Evolutionary conservation across 2,888 invertebrate species (phyloP).

Genomic region (Mythimna loreyi): DNA sequence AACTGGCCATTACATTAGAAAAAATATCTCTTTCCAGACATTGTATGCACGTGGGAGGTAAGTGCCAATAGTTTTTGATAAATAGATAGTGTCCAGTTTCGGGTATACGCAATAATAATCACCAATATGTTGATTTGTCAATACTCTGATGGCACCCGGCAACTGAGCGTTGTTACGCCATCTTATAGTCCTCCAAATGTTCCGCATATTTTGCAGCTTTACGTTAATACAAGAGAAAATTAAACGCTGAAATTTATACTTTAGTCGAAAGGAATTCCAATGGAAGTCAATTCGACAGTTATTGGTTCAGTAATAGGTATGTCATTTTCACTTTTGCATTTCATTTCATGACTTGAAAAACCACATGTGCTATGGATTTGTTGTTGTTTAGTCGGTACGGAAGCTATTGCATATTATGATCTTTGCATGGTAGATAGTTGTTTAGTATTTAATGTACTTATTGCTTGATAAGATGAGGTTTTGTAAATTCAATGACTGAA

Average conservation of each 20-base stretch:
- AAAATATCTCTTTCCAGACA: conserved; percentile 91
- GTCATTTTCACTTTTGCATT: conserved; percentile 87
- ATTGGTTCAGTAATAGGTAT: conserved; percentile 82
- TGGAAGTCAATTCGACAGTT: conserved; percentile 80
- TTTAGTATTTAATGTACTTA: conserved; percentile 67
- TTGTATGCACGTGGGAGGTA: conserved; percentile 90
- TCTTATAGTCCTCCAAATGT: conserved; percentile 89
- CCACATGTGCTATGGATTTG: conserved; percentile 89
- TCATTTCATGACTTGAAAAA: conserved; percentile 84
- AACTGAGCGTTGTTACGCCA: conserved; percentile 91
- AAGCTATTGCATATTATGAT: conserved; percentile 79
- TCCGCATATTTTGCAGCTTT: conserved; percentile 88
- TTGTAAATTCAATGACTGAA: conserved; percentile 66
- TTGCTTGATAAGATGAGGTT: conserved; percentile 66
- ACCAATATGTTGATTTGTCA: conserved; percentile 88
- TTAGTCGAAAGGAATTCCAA: conserved; percentile 78
- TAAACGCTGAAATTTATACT: conserved; percentile 83
- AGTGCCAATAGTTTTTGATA: conserved; percentile 85
- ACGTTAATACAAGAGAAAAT: conserved; percentile 78
- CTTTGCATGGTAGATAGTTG: conserved; percentile 76
- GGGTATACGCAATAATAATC: conserved; percentile 79
- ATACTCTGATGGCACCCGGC: conserved; percentile 89
- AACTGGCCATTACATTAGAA: conserved; percentile 91
- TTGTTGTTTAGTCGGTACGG: conserved; percentile 84
- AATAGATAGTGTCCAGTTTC: conserved; percentile 83